These are phyloP conservation scores for Oxyura jamaicensis DNA, from an alignment of 2,113 vertebrate species.

Conservation along the genomic window DNA sequence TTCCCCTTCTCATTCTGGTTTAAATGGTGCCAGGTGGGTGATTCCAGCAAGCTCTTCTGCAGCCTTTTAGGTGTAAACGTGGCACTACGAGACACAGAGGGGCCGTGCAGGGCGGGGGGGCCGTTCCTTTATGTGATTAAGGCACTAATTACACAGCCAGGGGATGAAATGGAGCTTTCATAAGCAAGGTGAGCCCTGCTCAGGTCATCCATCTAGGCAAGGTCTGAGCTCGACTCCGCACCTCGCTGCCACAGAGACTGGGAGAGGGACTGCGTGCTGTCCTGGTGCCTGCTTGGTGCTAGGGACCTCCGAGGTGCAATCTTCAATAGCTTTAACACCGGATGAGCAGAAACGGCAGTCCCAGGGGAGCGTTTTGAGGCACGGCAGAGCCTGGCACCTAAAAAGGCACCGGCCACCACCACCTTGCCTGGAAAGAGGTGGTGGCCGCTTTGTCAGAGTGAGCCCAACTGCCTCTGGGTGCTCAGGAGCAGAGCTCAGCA, in stretches of 20 bases:
- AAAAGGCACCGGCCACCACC: background rate
- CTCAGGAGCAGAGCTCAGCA: background rate
- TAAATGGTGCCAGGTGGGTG: background rate
- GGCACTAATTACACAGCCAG: background rate
- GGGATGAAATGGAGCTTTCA: background rate
- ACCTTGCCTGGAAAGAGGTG: background rate
- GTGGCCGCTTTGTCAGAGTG: background rate
- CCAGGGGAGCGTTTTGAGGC: background rate
- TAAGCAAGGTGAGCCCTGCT: background rate
- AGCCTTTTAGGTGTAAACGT: accelerated
- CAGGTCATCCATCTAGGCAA: background rate
- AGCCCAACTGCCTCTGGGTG: background rate
- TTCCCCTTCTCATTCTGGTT: background rate
- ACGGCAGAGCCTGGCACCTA: background rate
- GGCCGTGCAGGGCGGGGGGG: accelerated
- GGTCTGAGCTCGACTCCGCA: background rate
- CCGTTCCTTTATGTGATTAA: background rate
- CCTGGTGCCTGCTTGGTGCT: background rate
- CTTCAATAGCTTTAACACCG: background rate
- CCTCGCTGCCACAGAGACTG: background rate
- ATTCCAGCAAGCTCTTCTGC: background rate
- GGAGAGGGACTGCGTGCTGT: background rate
- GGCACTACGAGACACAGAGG: accelerated
- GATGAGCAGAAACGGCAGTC: background rate
- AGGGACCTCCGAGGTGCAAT: background rate